Conservation (phyloP, 2,888 invertebrate genomes). For the Cryptocephalus primarius region DNA sequence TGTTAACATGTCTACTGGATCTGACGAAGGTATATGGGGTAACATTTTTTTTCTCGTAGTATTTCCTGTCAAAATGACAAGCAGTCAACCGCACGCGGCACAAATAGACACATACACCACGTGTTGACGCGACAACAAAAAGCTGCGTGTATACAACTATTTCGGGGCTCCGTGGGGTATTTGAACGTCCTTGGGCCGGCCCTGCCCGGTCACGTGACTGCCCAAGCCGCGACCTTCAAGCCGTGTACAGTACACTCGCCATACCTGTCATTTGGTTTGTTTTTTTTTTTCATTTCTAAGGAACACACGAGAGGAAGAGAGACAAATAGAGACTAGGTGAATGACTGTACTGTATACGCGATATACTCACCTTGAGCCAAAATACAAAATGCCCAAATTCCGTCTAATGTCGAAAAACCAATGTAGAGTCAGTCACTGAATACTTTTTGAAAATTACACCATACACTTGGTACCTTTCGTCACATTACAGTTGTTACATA, state of each 20-base stretch:
- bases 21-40: no score
- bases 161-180: conserved; percentile 8
- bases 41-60: no score
- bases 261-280: conserved; percentile 31
- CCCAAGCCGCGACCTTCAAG: conserved; percentile 43
- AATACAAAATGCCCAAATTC: conserved; percentile 23
- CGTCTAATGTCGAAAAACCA: conserved; percentile 21
- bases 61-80: no score
- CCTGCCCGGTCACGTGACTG: conserved; percentile 38
- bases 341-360: conserved; percentile 26
- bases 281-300: background rate
- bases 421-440: conserved; percentile 6
- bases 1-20: no score
- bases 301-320: background rate
- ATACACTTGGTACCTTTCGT: conserved; percentile 11
- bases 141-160: conserved; percentile 1
- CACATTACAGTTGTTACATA: background rate
- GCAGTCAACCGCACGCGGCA: no score
- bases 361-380: conserved; percentile 30
- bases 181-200: conserved; percentile 26
- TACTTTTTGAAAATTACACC: background rate
- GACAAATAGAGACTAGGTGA: conserved; percentile 24
- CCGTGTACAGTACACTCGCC: conserved; percentile 32
- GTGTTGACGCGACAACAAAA: background rate
- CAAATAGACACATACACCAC: background rate